Evolutionary conservation across 2,797 vertebrate species (phyloP).

Genomic region (Dendrocincla tyrannina): DNA sequence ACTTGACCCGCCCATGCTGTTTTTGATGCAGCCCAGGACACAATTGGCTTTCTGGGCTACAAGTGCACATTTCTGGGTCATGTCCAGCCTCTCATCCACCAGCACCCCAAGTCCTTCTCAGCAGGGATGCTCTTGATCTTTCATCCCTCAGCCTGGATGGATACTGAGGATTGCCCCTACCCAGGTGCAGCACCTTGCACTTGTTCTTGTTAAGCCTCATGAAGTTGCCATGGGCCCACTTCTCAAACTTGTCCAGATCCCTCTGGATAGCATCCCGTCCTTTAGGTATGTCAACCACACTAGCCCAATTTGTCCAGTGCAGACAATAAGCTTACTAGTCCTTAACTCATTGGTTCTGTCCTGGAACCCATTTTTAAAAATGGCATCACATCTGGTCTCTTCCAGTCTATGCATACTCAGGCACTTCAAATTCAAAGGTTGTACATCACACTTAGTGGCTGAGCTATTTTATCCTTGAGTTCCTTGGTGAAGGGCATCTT

Average conservation of each 20-base stretch:
- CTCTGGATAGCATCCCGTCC: not conserved
- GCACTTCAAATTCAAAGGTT: not conserved
- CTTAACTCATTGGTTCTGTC: not conserved
- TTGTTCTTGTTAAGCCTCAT: not conserved
- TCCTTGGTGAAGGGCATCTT: not conserved
- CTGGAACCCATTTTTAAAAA: not conserved
- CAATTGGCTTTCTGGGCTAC: accelerated
- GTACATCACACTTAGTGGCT: not conserved
- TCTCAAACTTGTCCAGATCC: accelerated
- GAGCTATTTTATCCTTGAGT: not conserved
- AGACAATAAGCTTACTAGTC: not conserved
- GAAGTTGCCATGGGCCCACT: not conserved
- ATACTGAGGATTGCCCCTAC: accelerated
- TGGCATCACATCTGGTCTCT: not conserved
- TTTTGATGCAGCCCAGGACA: not conserved
- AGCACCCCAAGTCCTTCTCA: not conserved
- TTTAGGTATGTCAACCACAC: too few species aligned
- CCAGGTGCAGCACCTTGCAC: not conserved
- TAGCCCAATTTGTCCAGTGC: not conserved
- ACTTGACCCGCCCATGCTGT: accelerated
- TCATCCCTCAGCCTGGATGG: accelerated
- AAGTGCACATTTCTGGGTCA: not conserved
- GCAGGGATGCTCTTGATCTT: not conserved
- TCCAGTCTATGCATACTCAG: not conserved
- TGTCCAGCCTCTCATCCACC: not conserved